phyloP scores from a whole-genome alignment of 2,797 vertebrate species.

The Myiotriccus ornatus region DNA sequence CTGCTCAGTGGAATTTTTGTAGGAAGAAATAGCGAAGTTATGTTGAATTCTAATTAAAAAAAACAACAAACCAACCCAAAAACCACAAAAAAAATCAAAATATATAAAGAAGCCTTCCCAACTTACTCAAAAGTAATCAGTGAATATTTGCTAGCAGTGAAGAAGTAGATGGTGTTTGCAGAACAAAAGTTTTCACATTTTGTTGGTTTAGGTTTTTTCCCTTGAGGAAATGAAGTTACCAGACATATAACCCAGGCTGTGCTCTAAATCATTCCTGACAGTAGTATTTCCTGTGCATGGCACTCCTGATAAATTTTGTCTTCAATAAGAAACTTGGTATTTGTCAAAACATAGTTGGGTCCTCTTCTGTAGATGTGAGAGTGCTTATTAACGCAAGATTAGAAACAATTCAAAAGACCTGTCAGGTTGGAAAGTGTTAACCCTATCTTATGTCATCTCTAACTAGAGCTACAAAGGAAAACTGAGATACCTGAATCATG shows the following conservation, averaged over 20 bases:
- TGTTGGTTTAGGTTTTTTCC: background rate
- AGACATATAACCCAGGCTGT: background rate
- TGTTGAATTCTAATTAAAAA: background rate
- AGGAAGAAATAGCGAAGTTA: background rate
- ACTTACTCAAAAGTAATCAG: background rate
- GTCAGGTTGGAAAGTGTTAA: background rate
- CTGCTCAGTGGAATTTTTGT: background rate
- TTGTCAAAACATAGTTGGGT: background rate
- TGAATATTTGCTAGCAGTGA: background rate
- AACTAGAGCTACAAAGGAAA: background rate
- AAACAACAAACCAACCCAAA: fast-evolving
- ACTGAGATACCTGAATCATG: background rate
- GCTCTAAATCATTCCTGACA: background rate
- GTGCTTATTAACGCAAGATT: background rate
- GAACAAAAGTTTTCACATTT: background rate
- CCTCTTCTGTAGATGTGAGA: background rate
- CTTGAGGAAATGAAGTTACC: background rate
- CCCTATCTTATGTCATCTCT: background rate
- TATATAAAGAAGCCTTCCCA: background rate
- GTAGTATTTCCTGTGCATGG: background rate
- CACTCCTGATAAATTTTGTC: background rate
- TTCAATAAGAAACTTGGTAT: background rate
- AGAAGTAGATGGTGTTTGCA: background rate
- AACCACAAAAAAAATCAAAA: background rate
- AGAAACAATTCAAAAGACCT: background rate